Conservation (phyloP, 2,888 invertebrate genomes). For the Ochlodes sylvanus region DNA sequence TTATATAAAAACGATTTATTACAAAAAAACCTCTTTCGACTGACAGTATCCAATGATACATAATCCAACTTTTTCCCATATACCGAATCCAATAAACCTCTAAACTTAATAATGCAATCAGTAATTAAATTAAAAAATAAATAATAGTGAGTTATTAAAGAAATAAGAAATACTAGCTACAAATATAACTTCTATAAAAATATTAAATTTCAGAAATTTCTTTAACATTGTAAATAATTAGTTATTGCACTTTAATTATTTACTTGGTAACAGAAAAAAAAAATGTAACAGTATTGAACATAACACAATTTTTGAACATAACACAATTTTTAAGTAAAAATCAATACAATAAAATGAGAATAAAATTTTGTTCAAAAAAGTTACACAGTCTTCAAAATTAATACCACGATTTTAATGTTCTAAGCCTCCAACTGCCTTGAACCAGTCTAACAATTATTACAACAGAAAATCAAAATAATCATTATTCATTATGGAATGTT, state of each 20-base stretch:
- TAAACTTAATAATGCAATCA: not conserved
- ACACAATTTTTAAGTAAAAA: not conserved
- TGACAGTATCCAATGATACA: constrained; percentile 1
- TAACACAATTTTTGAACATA: not conserved
- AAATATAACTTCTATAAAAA: constrained; percentile 15
- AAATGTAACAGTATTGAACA: not conserved
- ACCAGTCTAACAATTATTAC: not conserved
- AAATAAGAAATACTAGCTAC: not conserved
- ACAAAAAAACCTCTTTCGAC: constrained; percentile 4
- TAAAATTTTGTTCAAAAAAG: not conserved
- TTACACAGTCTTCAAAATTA: constrained; percentile 2
- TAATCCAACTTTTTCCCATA: constrained; percentile 12
- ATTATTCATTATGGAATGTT: constrained; percentile 11
- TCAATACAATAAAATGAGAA: not conserved
- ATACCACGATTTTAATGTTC: not conserved
- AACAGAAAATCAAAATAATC: not conserved
- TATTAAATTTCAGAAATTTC: not conserved
- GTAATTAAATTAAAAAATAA: constrained; percentile 12
- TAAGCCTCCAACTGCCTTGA: not conserved
- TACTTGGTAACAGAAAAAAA: constrained; percentile 17
- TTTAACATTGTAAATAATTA: constrained; percentile 10
- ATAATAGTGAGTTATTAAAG: constrained; percentile 1
- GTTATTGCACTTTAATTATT: constrained; percentile 19
- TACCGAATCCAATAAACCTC: constrained; percentile 14
- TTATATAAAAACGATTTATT: constrained; percentile 18